Evolutionary conservation across 2,888 invertebrate genomes (phyloP).

Genomic region (Tenthredo livida): DNA sequence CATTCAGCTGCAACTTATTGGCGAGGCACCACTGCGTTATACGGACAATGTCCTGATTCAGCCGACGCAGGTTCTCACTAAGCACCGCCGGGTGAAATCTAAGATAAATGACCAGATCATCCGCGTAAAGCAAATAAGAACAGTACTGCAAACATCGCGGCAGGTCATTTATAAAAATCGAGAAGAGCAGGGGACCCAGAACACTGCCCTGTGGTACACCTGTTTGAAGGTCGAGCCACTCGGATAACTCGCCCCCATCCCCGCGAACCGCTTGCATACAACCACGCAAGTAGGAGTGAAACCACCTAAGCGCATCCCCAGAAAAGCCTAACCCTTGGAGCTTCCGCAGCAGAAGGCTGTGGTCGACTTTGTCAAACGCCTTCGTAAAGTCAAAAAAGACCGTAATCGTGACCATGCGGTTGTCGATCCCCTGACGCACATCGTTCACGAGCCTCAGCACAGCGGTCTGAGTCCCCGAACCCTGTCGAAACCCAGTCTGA

Average conservation of each 20-base stretch:
- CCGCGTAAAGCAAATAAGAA: conserved; percentile 24
- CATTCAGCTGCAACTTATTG: conserved; percentile 20
- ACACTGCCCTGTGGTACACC: no score
- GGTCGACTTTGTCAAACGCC: conserved; percentile 24
- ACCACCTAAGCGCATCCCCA: neutral
- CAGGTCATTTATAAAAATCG: no score
- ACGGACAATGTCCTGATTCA: neutral
- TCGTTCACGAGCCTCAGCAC: conserved; percentile 6
- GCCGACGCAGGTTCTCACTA: neutral
- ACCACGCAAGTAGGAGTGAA: conserved; percentile 11
- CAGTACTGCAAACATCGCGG: neutral
- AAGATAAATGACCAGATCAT: conserved; percentile 31
- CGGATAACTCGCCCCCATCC: no score
- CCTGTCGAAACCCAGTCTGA: conserved; percentile 19
- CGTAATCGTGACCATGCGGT: neutral
- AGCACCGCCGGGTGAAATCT: neutral
- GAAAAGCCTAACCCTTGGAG: neutral
- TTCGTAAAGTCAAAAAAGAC: neutral
- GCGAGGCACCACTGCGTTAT: neutral
- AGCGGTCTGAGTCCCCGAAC: neutral
- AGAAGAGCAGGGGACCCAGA: no score
- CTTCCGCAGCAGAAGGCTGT: neutral
- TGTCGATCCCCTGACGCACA: conserved; percentile 25
- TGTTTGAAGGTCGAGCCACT: no score
- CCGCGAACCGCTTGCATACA: conserved; percentile 14